Conservation (phyloP, 2,888 invertebrate genomes). For the Drosophila vallismaia region DNA sequence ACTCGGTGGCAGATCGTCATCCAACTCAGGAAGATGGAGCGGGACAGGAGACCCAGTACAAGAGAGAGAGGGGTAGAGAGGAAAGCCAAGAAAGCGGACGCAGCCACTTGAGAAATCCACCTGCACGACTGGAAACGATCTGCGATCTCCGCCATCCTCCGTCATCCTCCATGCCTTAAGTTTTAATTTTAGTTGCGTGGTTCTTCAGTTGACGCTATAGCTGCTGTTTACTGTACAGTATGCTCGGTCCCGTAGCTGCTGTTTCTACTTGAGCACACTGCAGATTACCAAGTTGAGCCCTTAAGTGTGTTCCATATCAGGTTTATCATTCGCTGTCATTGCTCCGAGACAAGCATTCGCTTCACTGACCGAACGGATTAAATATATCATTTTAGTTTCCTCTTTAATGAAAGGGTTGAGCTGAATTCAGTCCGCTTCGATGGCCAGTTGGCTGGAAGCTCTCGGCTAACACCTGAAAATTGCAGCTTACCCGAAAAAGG, state of each 20-base stretch:
- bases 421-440: conserved; percentile 24
- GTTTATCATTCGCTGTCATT: conserved; percentile 67
- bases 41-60: neutral
- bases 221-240: conserved; percentile 47
- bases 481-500: conserved; percentile 53
- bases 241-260: conserved; percentile 35
- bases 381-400: conserved; percentile 75
- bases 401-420: conserved; percentile 73
- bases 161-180: conserved; percentile 37
- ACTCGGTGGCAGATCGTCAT: conserved; percentile 6
- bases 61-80: neutral
- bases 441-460: conserved; percentile 42
- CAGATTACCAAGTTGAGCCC: conserved; percentile 79
- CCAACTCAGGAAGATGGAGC: conserved; percentile 11
- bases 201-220: conserved; percentile 42
- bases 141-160: conserved; percentile 51
- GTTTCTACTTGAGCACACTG: conserved; percentile 73
- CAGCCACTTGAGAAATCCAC: conserved; percentile 79
- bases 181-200: conserved; percentile 70
- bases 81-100: conserved; percentile 61
- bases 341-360: conserved; percentile 61
- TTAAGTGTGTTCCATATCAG: conserved; percentile 80
- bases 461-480: conserved; percentile 74
- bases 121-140: conserved; percentile 66
- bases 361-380: conserved; percentile 73